A percentile compares a stretch with the other conserved stretches of the same genome.
These are phyloP conservation scores for Chondrosia reniformis DNA, from an alignment of 37 sponge, comb jelly and placozoan genomes.

Conservation along the genomic window DNA sequence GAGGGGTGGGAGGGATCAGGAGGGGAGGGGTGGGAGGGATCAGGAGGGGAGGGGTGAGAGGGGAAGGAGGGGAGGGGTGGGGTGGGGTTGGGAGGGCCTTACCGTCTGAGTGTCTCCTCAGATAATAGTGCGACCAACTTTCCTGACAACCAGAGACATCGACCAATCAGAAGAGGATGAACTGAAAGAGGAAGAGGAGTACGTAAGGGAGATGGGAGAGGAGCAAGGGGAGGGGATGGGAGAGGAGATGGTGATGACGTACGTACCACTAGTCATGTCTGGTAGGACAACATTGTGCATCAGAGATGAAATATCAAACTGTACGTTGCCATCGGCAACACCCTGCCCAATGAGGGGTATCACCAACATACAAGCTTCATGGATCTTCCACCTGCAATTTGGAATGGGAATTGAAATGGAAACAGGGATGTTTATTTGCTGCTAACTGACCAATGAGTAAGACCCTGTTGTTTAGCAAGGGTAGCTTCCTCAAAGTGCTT, in stretches of 20 bases:
- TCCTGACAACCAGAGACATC: slow-evolving; percentile 65
- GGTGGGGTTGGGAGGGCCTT: slow-evolving; percentile 13
- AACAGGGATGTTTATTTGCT: background rate
- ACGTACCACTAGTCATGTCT: slow-evolving; percentile 21
- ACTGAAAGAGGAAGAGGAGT: slow-evolving; percentile 15
- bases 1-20: background rate
- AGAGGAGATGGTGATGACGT: no score
- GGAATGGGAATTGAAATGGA: background rate
- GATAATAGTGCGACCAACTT: slow-evolving; percentile 48
- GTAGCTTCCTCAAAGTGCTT: slow-evolving; percentile 33
- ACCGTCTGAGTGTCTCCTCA: slow-evolving; percentile 28
- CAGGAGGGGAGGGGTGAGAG: background rate
- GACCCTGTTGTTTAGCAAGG: slow-evolving; percentile 20
- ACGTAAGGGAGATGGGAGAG: no score
- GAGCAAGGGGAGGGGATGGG: no score
- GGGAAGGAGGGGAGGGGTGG: background rate
- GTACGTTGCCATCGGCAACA: background rate
- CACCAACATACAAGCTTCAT: slow-evolving; percentile 62
- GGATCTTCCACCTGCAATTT: slow-evolving; percentile 44
- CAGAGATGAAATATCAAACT: slow-evolving; percentile 42
- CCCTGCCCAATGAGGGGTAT: slow-evolving; percentile 22
- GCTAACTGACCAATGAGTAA: slow-evolving; percentile 6
- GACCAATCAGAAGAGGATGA: slow-evolving; percentile 50
- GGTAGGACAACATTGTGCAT: slow-evolving; percentile 35
- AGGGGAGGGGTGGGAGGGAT: background rate